Evolutionary conservation across 2,888 invertebrate species (phyloP).

Genomic region (Meandrusa payeni): DNA sequence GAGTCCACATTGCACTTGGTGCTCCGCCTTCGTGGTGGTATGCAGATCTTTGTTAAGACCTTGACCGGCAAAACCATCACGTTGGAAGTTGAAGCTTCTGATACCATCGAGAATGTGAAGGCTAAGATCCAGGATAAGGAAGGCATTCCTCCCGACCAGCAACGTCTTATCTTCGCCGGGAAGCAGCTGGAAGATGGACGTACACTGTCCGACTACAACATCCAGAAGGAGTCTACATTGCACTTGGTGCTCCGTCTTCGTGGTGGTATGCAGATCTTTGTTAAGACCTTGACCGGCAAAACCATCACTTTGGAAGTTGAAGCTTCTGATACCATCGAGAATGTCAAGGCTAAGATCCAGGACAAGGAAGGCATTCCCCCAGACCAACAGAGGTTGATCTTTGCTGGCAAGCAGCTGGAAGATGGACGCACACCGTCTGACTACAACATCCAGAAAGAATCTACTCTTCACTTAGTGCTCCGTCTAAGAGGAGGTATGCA

Average conservation of each 20-base stretch:
- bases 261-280: conserved; percentile 82
- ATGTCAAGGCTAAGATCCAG: conserved; percentile 72
- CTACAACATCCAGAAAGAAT: conserved; percentile 82
- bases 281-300: conserved; percentile 40
- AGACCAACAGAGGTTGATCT: conserved; percentile 15
- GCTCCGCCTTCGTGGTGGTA: conserved; percentile 27
- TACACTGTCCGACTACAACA: conserved; percentile 84
- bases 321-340: conserved; percentile 26
- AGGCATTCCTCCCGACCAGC: conserved; percentile 21
- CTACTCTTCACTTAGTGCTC: conserved; percentile 76
- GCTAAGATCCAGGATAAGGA: conserved; percentile 21
- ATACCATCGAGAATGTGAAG: conserved; percentile 24
- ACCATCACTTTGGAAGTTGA: conserved; percentile 13
- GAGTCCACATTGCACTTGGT: conserved; percentile 28
- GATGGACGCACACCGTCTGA: conserved; percentile 78
- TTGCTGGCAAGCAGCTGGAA: conserved; percentile 79
- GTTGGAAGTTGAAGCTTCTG: conserved; percentile 14
- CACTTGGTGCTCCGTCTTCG: conserved; percentile 80
- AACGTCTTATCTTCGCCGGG: conserved; percentile 15
- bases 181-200: conserved; percentile 79
- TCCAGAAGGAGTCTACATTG: conserved; percentile 82
- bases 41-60: conserved; percentile 29
- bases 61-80: conserved; percentile 23
- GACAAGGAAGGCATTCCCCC: conserved; percentile 19
- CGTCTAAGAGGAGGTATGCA: conserved; percentile 56